Percentiles rank a stretch among this genome's conserved stretches.
phyloP scores from a whole-genome alignment of 2,113 vertebrate genomes.

The Sinocyclocheilus maitianheensis region DNA sequence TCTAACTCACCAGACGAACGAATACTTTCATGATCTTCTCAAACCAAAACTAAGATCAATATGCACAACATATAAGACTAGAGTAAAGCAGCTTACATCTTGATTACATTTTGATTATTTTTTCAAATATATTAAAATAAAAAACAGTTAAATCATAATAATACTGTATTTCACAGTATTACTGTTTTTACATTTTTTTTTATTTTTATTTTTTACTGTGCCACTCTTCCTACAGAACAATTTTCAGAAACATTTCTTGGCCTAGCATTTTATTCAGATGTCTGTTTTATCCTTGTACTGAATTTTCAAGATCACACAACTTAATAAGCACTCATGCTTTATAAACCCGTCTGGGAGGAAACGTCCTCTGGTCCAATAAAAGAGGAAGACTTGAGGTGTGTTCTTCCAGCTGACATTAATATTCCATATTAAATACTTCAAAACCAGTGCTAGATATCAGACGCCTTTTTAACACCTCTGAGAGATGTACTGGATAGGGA shows the following conservation, averaged over 20 bases:
- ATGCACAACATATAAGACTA: background rate
- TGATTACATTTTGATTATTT: background rate
- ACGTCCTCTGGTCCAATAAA: slow-evolving; percentile 13
- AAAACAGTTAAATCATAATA: background rate
- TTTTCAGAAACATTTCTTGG: background rate
- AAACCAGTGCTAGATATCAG: slow-evolving; percentile 30
- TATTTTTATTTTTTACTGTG: background rate
- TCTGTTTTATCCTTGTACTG: background rate
- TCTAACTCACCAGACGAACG: background rate
- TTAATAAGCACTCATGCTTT: slow-evolving; percentile 15
- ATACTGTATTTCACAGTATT: background rate
- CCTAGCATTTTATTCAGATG: background rate
- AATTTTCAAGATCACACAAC: slow-evolving; percentile 18
- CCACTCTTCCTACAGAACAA: background rate
- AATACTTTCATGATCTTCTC: background rate
- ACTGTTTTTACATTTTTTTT: background rate
- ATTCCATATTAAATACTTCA: slow-evolving; percentile 33
- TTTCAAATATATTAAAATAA: background rate
- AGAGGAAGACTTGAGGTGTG: slow-evolving; percentile 2
- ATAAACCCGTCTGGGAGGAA: background rate
- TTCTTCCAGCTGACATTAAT: slow-evolving; percentile 33
- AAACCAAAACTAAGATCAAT: background rate
- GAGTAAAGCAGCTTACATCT: background rate
- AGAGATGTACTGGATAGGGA: slow-evolving; percentile 12
- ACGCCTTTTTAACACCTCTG: background rate